Evolutionary conservation across 2,113 vertebrate genomes (phyloP).

Genomic region (Pleuronectes platessa): DNA sequence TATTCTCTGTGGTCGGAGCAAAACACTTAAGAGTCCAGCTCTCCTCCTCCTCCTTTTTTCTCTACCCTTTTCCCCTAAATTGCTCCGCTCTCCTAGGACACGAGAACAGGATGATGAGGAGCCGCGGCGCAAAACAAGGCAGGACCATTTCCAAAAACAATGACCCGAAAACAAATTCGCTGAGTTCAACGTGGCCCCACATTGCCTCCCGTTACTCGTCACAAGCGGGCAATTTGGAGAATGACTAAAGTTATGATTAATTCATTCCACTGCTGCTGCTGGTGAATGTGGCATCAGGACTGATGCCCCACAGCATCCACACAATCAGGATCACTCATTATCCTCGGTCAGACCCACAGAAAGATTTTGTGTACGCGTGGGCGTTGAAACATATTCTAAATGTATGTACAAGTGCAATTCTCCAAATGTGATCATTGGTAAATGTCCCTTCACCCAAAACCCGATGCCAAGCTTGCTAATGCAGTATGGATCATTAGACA

Average conservation of each 20-base stretch:
- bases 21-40: conserved; percentile 45
- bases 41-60: conserved; percentile 14
- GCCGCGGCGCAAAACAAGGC: conserved; percentile 15
- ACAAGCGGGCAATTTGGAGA: conserved; percentile 42
- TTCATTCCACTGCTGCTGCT: conserved; percentile 44
- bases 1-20: conserved; percentile 27
- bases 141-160: conserved; percentile 15
- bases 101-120: neutral
- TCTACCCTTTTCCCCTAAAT: neutral
- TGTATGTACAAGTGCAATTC: conserved; percentile 23
- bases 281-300: conserved; percentile 32
- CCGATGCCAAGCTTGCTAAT: conserved; percentile 55
- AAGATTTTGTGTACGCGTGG: conserved; percentile 17
- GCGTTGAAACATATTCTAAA: conserved; percentile 31
- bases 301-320: conserved; percentile 41
- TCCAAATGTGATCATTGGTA: conserved; percentile 40
- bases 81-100: neutral
- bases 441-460: conserved; percentile 37
- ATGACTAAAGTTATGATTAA: conserved; percentile 61
- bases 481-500: conserved; percentile 69
- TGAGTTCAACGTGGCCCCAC: neutral
- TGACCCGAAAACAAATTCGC: conserved; percentile 21
- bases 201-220: conserved; percentile 25
- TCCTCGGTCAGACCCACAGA: conserved; percentile 37
- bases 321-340: conserved; percentile 43